Base-by-base conservation (phyloP, 2,797 vertebrate genomes). In the Taenioides sp. region DNA sequence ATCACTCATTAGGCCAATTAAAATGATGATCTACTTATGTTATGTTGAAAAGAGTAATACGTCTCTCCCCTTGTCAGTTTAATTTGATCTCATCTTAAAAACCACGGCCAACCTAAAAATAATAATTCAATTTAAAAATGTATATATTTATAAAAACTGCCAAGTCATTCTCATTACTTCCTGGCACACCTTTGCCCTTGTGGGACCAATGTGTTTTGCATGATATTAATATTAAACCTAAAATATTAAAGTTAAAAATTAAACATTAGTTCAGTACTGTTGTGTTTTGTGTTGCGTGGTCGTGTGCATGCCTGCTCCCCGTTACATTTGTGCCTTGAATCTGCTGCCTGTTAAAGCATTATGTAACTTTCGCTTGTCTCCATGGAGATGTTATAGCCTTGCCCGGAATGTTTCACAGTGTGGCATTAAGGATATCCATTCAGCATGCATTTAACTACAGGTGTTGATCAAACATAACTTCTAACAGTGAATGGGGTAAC, bases 231-330 rank as follows among this genome's bases (percentile, higher is more conserved):
- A 68, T 70, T 78, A 62, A 43, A 22, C 40, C 5, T 86, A 74
- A 70, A 55, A 11, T 31, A 72, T 67, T 65, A 3, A 83, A 25
- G 69, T 71, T 47, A 62, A 69, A 10, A 74, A 90, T 88, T 80
- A 90, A 89, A 88, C 76, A 57, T 81, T 16, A 77, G 78, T 67
- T 64, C 73, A 67, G 62, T 23, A 64, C 62, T 62, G 47, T 68
- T 81, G 86, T 88, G 80, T 86, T 84, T 78, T 50, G 52, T 73
- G 78, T 67, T 2, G 65, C 79, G 73, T 11, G 80, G 69, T 60
- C 73, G 70, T 67, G 49, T 84, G 79, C 75, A 61, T 75, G 83
- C 73, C 72, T 81, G 75, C 7, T 72, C 66, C 66, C 80, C 31
- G 77, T 78, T 86, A 54, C 52, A n/a, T 54, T 52, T 20, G 17